These are phyloP conservation scores for Lasioglossum zephyrum DNA, from an alignment of 2,888 invertebrate species.

Conservation along the genomic window DNA sequence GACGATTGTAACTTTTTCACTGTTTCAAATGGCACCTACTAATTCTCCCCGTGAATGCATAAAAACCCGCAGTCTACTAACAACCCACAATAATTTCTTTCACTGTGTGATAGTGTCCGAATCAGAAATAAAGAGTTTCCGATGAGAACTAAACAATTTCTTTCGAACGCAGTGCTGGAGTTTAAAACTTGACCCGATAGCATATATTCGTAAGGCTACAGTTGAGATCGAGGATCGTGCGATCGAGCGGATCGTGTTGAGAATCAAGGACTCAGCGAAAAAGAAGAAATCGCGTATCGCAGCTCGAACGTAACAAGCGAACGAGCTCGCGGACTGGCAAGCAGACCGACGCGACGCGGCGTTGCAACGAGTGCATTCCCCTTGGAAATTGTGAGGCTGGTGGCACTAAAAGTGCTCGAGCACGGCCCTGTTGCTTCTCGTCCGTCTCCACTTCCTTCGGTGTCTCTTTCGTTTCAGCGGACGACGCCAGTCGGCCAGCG, in stretches of 20 bases:
- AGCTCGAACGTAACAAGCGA: neutral
- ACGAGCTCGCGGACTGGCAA: neutral
- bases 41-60: no score
- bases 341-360: neutral
- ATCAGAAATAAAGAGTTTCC: no score
- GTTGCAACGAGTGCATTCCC: slow-evolving; percentile 48
- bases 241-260: neutral
- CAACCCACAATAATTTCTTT: no score
- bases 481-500: slow-evolving; percentile 55
- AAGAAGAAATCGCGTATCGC: neutral
- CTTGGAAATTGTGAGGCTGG: slow-evolving; percentile 49
- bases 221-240: no score
- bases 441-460: slow-evolving; percentile 48
- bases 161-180: no score
- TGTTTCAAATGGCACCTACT: no score
- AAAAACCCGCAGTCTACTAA: no score
- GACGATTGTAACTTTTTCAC: no score
- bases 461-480: slow-evolving; percentile 66
- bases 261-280: neutral
- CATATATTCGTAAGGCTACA: neutral
- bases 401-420: slow-evolving; percentile 56
- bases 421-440: slow-evolving; percentile 52
- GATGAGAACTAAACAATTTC: no score
- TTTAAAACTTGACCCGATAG: no score
- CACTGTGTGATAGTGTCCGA: no score